Evolutionary conservation across 2,113 vertebrate species (phyloP).

Genomic region (Clarias macrocephalus): DNA sequence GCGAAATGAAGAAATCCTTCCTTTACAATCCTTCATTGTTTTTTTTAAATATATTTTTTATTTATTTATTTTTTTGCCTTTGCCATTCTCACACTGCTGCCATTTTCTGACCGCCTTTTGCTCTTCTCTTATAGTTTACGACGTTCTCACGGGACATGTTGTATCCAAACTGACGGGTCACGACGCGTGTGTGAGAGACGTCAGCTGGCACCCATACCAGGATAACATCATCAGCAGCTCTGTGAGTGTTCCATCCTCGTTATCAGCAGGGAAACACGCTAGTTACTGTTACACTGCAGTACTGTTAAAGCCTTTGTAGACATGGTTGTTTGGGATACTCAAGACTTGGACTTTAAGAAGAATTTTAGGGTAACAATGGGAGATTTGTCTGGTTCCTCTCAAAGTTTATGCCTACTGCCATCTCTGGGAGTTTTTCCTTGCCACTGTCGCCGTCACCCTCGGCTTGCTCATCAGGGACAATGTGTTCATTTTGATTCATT

Average conservation of each 20-base stretch:
- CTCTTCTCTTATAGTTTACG: slow-evolving; percentile 74
- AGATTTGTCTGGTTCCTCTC: not conserved
- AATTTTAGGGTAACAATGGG: not conserved
- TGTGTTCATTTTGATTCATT: too few species aligned
- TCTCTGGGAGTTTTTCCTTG: too few species aligned
- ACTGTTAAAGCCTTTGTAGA: not conserved
- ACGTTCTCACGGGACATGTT: slow-evolving; percentile 81
- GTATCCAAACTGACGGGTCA: slow-evolving; percentile 81
- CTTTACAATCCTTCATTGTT: not conserved
- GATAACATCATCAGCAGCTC: slow-evolving; percentile 89
- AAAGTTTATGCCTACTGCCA: too few species aligned
- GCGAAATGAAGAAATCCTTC: slow-evolving; percentile 43
- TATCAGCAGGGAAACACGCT: not conserved
- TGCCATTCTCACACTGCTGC: not conserved
- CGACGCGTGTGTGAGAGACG: slow-evolving; percentile 86
- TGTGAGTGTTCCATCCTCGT: slow-evolving; percentile 68
- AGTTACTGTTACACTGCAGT: not conserved
- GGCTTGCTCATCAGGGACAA: too few species aligned
- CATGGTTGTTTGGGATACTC: not conserved
- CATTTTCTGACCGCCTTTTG: not conserved
- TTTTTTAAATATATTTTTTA: too few species aligned
- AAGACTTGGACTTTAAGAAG: not conserved
- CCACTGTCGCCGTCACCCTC: too few species aligned
- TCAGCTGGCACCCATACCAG: slow-evolving; percentile 89
- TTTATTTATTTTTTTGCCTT: too few species aligned